phyloP scores from a whole-genome alignment of 2,113 vertebrate genomes.

The Eolophus roseicapilla region DNA sequence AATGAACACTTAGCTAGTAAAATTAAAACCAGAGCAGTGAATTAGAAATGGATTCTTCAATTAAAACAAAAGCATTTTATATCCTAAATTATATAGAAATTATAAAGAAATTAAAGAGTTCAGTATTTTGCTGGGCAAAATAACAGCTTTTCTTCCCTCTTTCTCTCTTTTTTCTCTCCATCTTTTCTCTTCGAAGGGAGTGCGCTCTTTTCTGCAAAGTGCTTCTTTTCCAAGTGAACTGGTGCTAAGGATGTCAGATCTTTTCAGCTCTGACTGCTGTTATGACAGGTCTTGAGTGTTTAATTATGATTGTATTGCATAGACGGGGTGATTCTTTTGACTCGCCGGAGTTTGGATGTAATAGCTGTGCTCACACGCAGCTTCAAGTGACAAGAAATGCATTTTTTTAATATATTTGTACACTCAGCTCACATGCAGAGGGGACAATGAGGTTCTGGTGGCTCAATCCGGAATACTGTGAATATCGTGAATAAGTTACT shows the following conservation, averaged over 20 bases:
- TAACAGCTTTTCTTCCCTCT: background rate
- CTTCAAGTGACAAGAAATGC: background rate
- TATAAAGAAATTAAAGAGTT: background rate
- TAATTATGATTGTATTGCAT: slow-evolving; percentile 1
- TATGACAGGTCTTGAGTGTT: slow-evolving; percentile 25
- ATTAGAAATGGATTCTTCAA: background rate
- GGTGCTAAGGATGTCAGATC: background rate
- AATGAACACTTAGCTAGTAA: background rate
- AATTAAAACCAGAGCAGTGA: background rate
- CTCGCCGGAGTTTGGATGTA: background rate
- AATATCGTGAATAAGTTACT: background rate
- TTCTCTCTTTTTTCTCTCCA: accelerated
- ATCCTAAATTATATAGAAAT: background rate
- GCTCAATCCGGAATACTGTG: background rate
- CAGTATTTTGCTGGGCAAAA: background rate
- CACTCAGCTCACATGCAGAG: background rate
- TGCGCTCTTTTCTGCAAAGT: background rate
- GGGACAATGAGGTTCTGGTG: background rate
- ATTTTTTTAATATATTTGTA: background rate
- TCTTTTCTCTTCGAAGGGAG: background rate
- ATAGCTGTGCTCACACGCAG: background rate
- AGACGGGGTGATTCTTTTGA: background rate
- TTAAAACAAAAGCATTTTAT: background rate
- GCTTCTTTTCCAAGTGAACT: background rate
- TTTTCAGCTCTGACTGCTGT: slow-evolving; percentile 19